phyloP scores from a whole-genome alignment of 2,888 invertebrate species.

The Pycnomerus fuliginosus region DNA sequence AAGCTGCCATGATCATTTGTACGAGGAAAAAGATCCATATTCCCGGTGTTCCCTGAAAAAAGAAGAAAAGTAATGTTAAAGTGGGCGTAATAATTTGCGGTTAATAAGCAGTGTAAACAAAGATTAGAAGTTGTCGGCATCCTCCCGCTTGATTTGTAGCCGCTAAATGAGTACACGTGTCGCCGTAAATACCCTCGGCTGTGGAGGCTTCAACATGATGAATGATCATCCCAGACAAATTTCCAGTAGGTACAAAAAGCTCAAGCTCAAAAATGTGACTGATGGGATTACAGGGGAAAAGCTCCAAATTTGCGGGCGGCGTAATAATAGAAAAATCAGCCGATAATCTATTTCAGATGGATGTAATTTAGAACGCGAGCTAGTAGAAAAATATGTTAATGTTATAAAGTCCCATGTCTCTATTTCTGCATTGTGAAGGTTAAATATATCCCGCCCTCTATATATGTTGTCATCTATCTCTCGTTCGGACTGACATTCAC shows the following conservation, averaged over 20 bases:
- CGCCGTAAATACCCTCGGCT: constrained; percentile 35
- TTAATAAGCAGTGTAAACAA: constrained; percentile 24
- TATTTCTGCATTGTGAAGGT: constrained; percentile 31
- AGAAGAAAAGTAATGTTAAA: too few relatives aligned
- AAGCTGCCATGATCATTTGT: too few relatives aligned
- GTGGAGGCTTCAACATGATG: constrained; percentile 26
- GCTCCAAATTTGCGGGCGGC: too few relatives aligned
- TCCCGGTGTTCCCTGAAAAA: too few relatives aligned
- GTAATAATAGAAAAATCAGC: too few relatives aligned
- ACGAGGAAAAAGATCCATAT: too few relatives aligned
- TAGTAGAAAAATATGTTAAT: not conserved
- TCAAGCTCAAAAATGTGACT: too few relatives aligned
- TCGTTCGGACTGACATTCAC: constrained; percentile 32
- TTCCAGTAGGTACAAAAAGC: too few relatives aligned
- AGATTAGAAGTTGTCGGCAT: constrained; percentile 22
- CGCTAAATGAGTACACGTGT: constrained; percentile 41
- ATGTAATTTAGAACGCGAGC: too few relatives aligned
- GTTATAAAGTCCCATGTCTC: constrained; percentile 5
- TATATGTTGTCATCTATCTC: constrained; percentile 35
- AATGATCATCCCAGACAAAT: constrained; percentile 32
- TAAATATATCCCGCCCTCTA: constrained; percentile 33
- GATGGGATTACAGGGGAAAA: too few relatives aligned
- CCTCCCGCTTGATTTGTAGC: constrained; percentile 40
- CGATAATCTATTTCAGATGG: too few relatives aligned
- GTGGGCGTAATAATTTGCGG: constrained; percentile 25